These are phyloP conservation scores for Eulemur coronatus DNA, from an alignment of 2,797 vertebrate species.

Conservation along the genomic window DNA sequence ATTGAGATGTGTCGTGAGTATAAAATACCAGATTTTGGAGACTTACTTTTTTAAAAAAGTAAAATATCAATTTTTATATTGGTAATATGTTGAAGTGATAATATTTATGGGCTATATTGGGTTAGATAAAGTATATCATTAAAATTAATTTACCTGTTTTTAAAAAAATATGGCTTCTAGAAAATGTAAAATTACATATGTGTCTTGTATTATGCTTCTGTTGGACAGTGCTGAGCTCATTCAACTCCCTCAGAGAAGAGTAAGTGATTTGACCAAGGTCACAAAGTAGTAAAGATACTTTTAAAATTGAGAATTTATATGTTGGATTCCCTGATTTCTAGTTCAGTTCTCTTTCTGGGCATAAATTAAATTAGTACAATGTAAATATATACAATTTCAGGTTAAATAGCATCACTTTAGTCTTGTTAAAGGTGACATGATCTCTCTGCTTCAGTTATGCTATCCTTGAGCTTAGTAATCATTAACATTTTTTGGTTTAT, in stretches of 20 bases:
- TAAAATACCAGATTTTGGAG: background rate
- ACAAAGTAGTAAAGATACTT: background rate
- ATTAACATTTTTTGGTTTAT: background rate
- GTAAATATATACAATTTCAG: background rate
- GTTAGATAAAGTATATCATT: background rate
- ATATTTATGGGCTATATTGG: background rate
- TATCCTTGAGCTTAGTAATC: background rate
- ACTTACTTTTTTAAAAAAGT: background rate
- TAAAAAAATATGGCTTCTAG: background rate
- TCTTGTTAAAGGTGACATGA: background rate
- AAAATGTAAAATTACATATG: background rate
- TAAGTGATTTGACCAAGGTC: background rate
- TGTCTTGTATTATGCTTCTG: background rate
- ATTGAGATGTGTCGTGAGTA: background rate
- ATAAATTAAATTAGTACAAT: background rate
- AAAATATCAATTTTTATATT: background rate
- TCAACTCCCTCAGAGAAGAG: background rate
- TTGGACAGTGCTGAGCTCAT: background rate
- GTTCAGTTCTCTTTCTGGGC: background rate
- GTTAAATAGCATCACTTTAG: background rate
- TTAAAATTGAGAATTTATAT: background rate
- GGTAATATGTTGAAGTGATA: background rate
- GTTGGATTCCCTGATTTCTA: background rate
- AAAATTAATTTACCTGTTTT: background rate
- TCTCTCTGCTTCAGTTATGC: background rate